These are phyloP conservation scores for Miniopterus natalensis DNA, from an alignment of 2,113 vertebrate genomes.

Conservation along the genomic window DNA sequence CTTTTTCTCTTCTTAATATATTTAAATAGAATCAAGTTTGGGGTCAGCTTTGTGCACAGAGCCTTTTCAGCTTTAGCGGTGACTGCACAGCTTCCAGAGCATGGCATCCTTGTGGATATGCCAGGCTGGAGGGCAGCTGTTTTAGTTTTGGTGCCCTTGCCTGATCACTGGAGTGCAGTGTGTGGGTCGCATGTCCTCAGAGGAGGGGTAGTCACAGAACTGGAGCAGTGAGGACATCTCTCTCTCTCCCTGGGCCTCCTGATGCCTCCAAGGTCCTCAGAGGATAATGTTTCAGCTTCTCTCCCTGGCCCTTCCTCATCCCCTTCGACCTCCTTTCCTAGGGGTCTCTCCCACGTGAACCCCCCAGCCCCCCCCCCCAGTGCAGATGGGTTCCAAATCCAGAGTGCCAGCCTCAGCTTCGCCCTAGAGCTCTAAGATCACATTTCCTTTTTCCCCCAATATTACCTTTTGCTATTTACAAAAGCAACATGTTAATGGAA, in stretches of 20 bases:
- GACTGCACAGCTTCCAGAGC: not conserved
- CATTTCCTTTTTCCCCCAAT: not conserved
- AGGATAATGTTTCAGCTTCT: not conserved
- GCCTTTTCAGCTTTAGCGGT: conserved; percentile 26
- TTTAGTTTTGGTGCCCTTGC: not conserved
- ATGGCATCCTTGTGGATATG: not conserved
- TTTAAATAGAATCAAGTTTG: conserved; percentile 31
- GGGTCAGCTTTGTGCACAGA: conserved; percentile 21
- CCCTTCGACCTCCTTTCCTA: too few species aligned
- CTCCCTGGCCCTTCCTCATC: too few species aligned
- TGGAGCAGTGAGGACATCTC: not conserved
- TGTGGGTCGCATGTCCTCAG: fast-evolving
- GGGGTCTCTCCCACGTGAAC: not conserved
- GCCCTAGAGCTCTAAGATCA: not conserved
- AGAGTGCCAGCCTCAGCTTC: not conserved
- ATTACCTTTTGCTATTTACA: not conserved
- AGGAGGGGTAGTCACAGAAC: not conserved
- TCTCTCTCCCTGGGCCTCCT: not conserved
- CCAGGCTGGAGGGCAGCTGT: not conserved
- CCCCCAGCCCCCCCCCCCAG: too few species aligned
- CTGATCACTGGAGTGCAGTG: not conserved
- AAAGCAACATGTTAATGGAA: not conserved
- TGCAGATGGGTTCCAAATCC: not conserved
- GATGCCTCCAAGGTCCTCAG: not conserved
- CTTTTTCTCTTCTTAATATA: not conserved